phyloP scores from a whole-genome alignment of 2,888 invertebrate species.

The Apotomis turbidana region DNA sequence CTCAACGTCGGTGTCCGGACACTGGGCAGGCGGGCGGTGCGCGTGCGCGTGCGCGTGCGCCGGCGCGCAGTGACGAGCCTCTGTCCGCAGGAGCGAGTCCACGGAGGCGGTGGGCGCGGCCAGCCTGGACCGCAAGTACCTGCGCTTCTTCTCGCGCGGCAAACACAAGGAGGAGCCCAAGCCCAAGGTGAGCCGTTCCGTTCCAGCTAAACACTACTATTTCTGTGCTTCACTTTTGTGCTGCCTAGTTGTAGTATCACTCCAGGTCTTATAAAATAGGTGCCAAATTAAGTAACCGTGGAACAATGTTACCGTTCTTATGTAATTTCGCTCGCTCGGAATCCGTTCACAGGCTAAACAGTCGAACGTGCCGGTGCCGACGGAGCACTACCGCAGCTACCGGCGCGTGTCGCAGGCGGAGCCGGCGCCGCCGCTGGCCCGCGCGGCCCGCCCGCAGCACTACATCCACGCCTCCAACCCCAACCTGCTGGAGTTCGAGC shows the following conservation, averaged over 20 bases:
- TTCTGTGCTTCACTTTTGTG: too few relatives aligned
- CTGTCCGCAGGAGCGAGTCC: constrained; percentile 56
- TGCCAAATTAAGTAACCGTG: too few relatives aligned
- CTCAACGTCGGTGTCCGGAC: too few relatives aligned
- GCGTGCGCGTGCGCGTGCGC: too few relatives aligned
- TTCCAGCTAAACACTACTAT: too few relatives aligned
- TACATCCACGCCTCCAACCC: constrained; percentile 89
- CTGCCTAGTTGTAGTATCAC: too few relatives aligned
- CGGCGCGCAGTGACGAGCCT: neutral
- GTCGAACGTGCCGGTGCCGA: constrained; percentile 86
- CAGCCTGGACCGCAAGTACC: constrained; percentile 89
- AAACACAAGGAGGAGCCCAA: constrained; percentile 78
- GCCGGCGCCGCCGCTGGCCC: constrained; percentile 23
- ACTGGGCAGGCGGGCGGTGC: too few relatives aligned
- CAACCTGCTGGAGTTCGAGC: constrained; percentile 86
- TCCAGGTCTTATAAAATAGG: too few relatives aligned
- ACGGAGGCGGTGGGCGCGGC: constrained; percentile 81
- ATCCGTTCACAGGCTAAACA: constrained; percentile 59
- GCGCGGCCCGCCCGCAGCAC: constrained; percentile 79
- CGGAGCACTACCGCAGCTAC: constrained; percentile 90
- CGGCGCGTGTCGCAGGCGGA: constrained; percentile 46
- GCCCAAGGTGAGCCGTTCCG: constrained; percentile 54
- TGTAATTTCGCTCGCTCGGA: too few relatives aligned
- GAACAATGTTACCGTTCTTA: too few relatives aligned
- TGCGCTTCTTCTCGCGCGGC: constrained; percentile 76